Base-by-base conservation (phyloP, 2,888 invertebrate species). In the Noctua janthina region DNA sequence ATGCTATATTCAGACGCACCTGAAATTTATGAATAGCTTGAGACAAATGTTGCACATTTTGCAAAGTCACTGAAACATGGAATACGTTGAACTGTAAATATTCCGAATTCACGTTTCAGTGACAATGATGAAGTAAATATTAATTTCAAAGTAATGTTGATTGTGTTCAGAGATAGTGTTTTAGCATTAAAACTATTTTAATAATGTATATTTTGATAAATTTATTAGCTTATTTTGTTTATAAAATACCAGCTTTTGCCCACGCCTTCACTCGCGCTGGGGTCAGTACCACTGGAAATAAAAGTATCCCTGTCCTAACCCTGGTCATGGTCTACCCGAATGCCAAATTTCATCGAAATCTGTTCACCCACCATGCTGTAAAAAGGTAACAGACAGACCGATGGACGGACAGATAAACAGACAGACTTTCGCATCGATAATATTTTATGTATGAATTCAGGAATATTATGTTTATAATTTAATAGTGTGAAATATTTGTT, bases 11-110 rank as follows among this genome's bases (percentile, higher is more conserved):
- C 76, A 67, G 70, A 56, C 70, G 70, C 49, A 85, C 43, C 82
- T 84, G 39, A 81, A 81, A 66, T 78, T 66, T 75, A 84, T 62
- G 78, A 86, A 73, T 86, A 73, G 66, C 73, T 67, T 13, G 59
- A 86, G 73, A 82, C 51, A 79, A 85, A 85, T 86, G 78, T 67
- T 74, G 78, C 83, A 79, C 83, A 74, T 82, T 84, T 82, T 69
- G 35, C 84, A 86, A 86, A 82, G 84, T 85, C 86, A 82, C 67
- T 51, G 62, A 51, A 64, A 81, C 62, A 70, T 43, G 49, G 56
- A 72, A 85, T 35, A 76, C 79, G 51, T 82, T 84, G 74, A 85
- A 75, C 71, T 77, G 64, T 83, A 66, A 59, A 83, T 76, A 64
- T 76, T 76, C 69, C 1, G 49, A 56, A 43, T 71, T 59, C 39